Base-by-base conservation (phyloP, 1,140 invertebrate genomes). In the Drosophila albomicans region DNA sequence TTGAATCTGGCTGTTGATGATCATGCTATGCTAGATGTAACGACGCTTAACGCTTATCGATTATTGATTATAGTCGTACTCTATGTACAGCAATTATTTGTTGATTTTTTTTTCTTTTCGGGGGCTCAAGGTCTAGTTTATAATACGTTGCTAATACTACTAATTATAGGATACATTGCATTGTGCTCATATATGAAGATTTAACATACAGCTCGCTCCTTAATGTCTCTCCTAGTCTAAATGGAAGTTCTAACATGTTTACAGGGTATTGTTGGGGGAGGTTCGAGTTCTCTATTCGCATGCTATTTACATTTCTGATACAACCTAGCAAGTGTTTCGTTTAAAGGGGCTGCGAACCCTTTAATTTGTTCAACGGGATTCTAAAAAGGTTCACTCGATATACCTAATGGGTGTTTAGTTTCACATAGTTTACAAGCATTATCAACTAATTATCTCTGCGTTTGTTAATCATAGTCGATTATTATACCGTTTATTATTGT, bases 151-250 rank as follows among this genome's bases (percentile, higher is more conserved):
- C 56, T 88, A 82, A 76, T 70, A 88, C 85, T 88, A 88, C 85
- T 80, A 81, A 70, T 89, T 90, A 89, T 89, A 89, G 85, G 85
- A 89, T 89, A 89, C 85, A 89, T 89, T 89, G 85, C 85, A 90
- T 89, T 89, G 85, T 89, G 85, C 85, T 89, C 85, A 79, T 89
- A 81, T 88, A 69, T 85, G 82, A 88, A 80, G 79, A 78, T 89
- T 85, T 81, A 85, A 88, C 69, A 73, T 69, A 89, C 78, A 69
- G 62, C 49, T 64, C 48, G 48, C 64, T 74, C 69, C 75, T 49
- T 70, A 35, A 20, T 57, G 16, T 68, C 32, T 58, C 11, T 43
- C 41, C 32, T 48, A n/a, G 16, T 30, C 54, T 54, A 65, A 49
- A 20, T 15, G 38, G 28, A 25, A 51, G 43, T 35, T 67, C 11